phyloP scores from a whole-genome alignment of 1,140 invertebrate species.

The Calliopsis andreniformis region DNA sequence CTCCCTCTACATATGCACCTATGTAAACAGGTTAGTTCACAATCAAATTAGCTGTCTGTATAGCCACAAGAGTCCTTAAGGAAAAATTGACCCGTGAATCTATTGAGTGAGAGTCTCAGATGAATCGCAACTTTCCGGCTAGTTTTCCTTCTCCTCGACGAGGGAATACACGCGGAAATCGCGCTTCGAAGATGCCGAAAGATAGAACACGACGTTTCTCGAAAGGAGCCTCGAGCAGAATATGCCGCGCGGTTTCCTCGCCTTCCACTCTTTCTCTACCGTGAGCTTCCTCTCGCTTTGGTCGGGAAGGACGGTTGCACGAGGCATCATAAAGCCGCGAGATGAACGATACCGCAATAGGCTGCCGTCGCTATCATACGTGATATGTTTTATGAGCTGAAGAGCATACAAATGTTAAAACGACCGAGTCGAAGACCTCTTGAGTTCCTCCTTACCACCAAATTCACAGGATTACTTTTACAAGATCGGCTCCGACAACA shows the following conservation, averaged over 20 bases:
- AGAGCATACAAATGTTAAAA: slow-evolving; percentile 59
- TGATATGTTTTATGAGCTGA: slow-evolving; percentile 69
- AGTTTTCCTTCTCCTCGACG: slow-evolving; percentile 44
- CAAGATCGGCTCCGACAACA: slow-evolving; percentile 22
- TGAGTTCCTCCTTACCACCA: not conserved
- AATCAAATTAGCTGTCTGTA: not conserved
- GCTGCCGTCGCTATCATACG: slow-evolving; percentile 43
- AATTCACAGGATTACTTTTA: slow-evolving; percentile 27
- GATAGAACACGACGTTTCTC: slow-evolving; percentile 49
- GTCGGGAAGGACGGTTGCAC: slow-evolving; percentile 28
- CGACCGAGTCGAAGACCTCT: slow-evolving; percentile 29
- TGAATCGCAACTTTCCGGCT: slow-evolving; percentile 23
- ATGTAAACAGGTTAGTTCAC: no score
- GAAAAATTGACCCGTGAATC: not conserved
- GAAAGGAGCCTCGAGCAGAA: slow-evolving; percentile 55
- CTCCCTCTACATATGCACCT: no score
- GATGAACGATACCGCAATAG: slow-evolving; percentile 72
- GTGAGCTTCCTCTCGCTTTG: slow-evolving; percentile 33
- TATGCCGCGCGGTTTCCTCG: slow-evolving; percentile 17
- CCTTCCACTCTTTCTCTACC: slow-evolving; percentile 31
- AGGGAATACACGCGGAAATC: slow-evolving; percentile 45
- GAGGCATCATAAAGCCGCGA: slow-evolving; percentile 68
- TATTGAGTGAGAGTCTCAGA: no score
- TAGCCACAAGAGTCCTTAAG: not conserved
- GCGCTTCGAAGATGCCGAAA: slow-evolving; percentile 43